Evolutionary conservation across 64 coral and sea anemone species (phyloP), one percentile per base, ranked within the genome.

Genomic region (Acropora yongei): DNA sequence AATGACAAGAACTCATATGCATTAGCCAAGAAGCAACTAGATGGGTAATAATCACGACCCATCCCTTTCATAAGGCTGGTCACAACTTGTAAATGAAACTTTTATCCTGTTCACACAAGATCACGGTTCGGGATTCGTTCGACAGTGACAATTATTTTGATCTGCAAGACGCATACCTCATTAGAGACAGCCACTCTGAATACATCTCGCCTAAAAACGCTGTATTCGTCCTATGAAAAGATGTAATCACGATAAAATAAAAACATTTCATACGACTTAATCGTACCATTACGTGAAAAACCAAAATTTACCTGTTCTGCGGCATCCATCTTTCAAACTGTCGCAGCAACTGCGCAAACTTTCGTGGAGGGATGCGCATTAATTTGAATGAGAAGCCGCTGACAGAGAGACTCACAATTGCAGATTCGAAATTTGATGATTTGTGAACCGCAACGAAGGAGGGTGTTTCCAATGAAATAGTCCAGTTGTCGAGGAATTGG

Each of bases 191-290:
- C 65, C 44, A 85, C 43, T n/a, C 82, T 6, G 41, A 49, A 72
- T 8, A 71, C 18, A 48, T 85, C 82, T 30, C 63, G 82, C 17
- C 82, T 72, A 57, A 85, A 85, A 85, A 85, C 44, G 17, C 49
- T 65, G 82, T 85, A 71, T 45, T 85, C 44, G n/a, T 72, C 68
- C 82, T 85, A 11, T 6, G 10, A 47, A 17, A 7, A 48, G 49
- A 45, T 20, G 17, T 48, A 69, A 85, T 0, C 51, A 85, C 9
- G 10, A 3, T 6, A 8, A 42, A 46, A 4, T 9, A 10, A 55
- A 16, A 71, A 71, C 45, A 10, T 5, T n/a, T 17, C 5, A 44
- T 1, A 40, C 11, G 4, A 18, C 41, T 30, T 12, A 20, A 84
- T 63, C 12, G 14, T 43, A 67, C 9, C 10, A 48, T 84, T 47